Conservation (phyloP, 2,888 invertebrate species). For the Choreutis nemorana region DNA sequence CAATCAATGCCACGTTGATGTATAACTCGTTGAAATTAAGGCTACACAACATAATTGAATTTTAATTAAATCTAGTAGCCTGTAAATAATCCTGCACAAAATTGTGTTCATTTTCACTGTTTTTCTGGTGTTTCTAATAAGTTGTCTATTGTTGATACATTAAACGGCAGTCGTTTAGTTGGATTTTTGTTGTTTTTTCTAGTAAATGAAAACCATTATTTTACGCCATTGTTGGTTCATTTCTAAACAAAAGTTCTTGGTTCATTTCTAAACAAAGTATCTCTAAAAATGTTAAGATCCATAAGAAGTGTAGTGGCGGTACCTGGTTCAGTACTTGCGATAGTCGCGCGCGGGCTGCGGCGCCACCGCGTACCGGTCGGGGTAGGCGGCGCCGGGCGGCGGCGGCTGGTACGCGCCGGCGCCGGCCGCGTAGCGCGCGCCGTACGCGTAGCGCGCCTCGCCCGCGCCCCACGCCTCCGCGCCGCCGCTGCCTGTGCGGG, state of each 20-base stretch:
- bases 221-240: neutral
- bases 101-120: too few relatives aligned
- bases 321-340: constrained; percentile 6
- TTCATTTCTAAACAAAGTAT: neutral
- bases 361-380: constrained; percentile 47
- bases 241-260: neutral
- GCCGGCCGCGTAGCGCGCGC: constrained; percentile 44
- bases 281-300: neutral
- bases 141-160: too few relatives aligned
- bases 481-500: constrained; percentile 26
- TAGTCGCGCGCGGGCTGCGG: constrained; percentile 7
- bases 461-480: constrained; percentile 23
- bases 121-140: too few relatives aligned
- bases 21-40: too few relatives aligned
- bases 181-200: too few relatives aligned
- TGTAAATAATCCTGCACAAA: too few relatives aligned
- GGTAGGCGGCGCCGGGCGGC: constrained; percentile 50
- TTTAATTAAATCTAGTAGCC: too few relatives aligned
- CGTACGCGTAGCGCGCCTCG: constrained; percentile 36
- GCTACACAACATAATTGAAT: too few relatives aligned
- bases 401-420: constrained; percentile 50
- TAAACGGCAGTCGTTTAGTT: too few relatives aligned
- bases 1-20: too few relatives aligned
- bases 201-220: neutral
- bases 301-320: constrained; percentile 1